These are phyloP conservation scores for Musca vetustissima DNA, from an alignment of 1,140 invertebrate species.

Conservation along the genomic window DNA sequence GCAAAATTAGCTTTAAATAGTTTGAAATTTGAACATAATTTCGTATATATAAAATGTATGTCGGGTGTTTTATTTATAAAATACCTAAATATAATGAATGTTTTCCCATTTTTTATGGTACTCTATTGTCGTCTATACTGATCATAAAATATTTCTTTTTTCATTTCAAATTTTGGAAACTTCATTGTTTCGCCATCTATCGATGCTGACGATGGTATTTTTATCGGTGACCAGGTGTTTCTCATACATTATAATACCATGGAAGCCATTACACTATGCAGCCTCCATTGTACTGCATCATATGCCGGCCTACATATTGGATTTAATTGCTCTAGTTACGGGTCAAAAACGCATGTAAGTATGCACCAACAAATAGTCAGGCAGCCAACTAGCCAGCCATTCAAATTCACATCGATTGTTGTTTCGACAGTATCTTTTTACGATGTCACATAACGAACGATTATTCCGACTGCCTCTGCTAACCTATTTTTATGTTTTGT, in stretches of 20 bases:
- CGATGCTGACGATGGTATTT: neutral
- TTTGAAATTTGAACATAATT: no score
- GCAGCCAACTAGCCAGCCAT: no score
- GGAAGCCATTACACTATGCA: conserved; percentile 54
- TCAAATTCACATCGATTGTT: conserved; percentile 1
- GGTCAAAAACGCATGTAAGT: conserved; percentile 66
- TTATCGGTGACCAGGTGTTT: conserved; percentile 46
- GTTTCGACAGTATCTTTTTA: neutral
- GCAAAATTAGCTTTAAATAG: no score
- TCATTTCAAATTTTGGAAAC: no score
- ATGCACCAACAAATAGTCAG: neutral
- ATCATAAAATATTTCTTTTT: no score
- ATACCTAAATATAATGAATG: no score
- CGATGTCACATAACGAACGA: neutral
- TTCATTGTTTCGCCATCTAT: no score
- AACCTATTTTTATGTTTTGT: neutral
- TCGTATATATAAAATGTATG: no score
- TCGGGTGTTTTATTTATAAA: no score
- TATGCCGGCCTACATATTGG: conserved; percentile 64
- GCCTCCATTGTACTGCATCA: conserved; percentile 61
- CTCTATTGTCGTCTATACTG: no score
- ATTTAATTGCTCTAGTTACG: conserved; percentile 58
- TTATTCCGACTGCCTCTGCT: no score
- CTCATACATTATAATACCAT: conserved; percentile 56
- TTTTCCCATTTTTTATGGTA: no score